Conservation (phyloP, 1,140 invertebrate genomes). For the Pygmarrhopalites habei region DNA sequence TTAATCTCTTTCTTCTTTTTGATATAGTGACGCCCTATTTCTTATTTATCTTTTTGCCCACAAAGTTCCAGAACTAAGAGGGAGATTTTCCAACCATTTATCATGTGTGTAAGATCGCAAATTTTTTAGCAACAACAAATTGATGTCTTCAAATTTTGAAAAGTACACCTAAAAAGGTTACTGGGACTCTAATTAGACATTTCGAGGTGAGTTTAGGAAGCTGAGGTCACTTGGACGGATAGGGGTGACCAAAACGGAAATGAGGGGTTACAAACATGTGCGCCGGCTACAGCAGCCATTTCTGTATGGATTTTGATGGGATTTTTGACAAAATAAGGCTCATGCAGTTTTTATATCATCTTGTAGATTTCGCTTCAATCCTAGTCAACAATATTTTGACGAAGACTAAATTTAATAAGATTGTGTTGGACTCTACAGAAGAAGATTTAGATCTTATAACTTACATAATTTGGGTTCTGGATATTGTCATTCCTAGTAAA, state of each 20-base stretch:
- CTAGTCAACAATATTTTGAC: conserved; percentile 5
- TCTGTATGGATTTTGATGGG: too few relatives aligned
- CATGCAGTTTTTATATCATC: background rate
- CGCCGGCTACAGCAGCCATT: background rate
- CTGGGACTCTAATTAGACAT: too few relatives aligned
- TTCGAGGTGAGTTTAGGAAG: too few relatives aligned
- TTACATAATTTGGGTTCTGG: conserved; percentile 4
- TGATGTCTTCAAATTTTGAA: background rate
- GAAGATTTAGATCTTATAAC: conserved; percentile 1
- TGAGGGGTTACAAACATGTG: too few relatives aligned
- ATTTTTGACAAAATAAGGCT: too few relatives aligned
- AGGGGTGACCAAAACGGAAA: too few relatives aligned
- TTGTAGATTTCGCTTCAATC: background rate
- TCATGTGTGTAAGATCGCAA: background rate
- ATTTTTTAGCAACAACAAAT: background rate
- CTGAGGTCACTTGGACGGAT: too few relatives aligned
- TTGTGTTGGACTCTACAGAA: background rate
- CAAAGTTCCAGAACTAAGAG: background rate
- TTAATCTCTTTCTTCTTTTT: too few relatives aligned
- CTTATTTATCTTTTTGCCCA: background rate
- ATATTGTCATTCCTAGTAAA: background rate
- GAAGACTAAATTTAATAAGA: background rate
- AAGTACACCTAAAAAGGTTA: too few relatives aligned
- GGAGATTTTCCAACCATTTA: background rate
- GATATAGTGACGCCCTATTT: background rate